Conservation (phyloP, 2,797 vertebrate genomes). For the Tragopan temminckii region DNA sequence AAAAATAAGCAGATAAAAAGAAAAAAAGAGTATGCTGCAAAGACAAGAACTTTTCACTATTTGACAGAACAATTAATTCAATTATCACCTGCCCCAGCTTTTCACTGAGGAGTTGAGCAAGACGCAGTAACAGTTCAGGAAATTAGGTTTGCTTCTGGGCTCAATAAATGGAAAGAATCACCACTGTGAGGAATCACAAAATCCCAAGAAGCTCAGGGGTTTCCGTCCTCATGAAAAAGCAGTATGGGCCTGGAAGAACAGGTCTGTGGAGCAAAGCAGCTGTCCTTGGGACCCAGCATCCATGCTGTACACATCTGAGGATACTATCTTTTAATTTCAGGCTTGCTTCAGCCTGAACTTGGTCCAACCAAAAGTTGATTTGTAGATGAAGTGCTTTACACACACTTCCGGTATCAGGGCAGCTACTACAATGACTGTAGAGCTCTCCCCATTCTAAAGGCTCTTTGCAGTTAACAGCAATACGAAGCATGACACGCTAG, state of each 20-base stretch:
- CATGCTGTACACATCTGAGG: not conserved
- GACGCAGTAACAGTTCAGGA: not conserved
- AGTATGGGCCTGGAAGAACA: not conserved
- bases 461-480: not conserved
- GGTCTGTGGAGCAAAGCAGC: not conserved
- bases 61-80: not conserved
- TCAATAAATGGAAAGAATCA: not conserved
- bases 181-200: not conserved
- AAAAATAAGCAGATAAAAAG: not conserved
- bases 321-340: no score
- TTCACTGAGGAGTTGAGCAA: no score
- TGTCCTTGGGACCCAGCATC: not conserved
- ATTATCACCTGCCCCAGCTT: not conserved
- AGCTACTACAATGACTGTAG: not conserved
- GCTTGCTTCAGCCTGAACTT: not conserved
- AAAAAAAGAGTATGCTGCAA: not conserved
- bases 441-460: not conserved
- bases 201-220: not conserved
- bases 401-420: not conserved
- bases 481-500: accelerated
- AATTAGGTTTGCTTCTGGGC: not conserved
- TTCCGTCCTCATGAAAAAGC: no score
- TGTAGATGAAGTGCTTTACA: not conserved
- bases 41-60: not conserved
- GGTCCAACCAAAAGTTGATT: no score